Evolutionary conservation across 2,113 vertebrate genomes (phyloP), one percentile per base, ranked within the genome.

Genomic region (Balaeniceps rex): DNA sequence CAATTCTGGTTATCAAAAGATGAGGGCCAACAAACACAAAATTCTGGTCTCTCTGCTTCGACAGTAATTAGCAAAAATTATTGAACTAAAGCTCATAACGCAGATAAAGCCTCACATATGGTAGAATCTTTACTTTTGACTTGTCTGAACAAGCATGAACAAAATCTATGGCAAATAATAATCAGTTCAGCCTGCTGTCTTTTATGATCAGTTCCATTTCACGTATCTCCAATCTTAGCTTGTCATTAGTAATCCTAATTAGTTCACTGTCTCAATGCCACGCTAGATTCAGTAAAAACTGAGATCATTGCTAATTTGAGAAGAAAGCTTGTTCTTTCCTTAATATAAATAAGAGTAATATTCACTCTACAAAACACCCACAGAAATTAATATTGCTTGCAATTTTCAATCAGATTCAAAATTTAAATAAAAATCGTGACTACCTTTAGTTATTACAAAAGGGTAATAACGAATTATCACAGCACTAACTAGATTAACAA

Each of bases 101-200:
- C 72, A 79, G 90, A 90, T 60, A 93, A 88, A 94, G 70, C 63
- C 14, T 64, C 36, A 68, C 80, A 93, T 52, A 70, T 16, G 10
- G 88, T 7, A 71, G 52, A 87, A 70, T 83, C 81, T 94, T 87
- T 86, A 58, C 81, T 94, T 92, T 71, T 61, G 72, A 89, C 69
- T 93, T 94, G 83, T 92, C 91, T 94, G 55, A 91, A 95, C 69
- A 95, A 93, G 81, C 91, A 95, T 44, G 68, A 95, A 68, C 80
- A 80, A 96, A 94, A 97, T 66, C 78, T 58, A 82, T 58, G 61
- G 82, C 94, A 87, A 93, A 92, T 54, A 95, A 71, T 58, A 85
- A 81, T 81, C 81, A 83, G 63, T 66, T 88, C 87, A 81, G 84
- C 83, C 74, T 84, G 80, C 78, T 92, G 86, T 55, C 81, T 96